Conservation (phyloP, 92 coral and sea anemone genomes). For the Epizoanthus rinbou region DNA sequence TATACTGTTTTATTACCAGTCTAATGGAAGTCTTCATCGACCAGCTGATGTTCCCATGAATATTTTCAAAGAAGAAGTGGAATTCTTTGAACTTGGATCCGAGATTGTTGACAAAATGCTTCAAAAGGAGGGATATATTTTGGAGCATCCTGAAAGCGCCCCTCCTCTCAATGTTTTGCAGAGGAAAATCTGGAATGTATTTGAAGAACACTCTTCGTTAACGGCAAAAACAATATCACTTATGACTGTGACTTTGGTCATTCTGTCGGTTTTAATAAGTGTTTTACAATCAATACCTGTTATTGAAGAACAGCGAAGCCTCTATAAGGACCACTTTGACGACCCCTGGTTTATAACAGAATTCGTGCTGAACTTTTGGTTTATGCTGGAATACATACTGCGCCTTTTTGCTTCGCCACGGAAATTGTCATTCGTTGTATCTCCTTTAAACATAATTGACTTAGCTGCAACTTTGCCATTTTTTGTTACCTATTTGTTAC, state of each 20-base stretch:
- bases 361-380: constrained; percentile 26
- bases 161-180: constrained; percentile 39
- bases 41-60: constrained; percentile 51
- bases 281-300: constrained; percentile 27
- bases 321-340: constrained; percentile 1
- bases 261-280: constrained; percentile 37
- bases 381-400: constrained; percentile 49
- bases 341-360: constrained; percentile 46
- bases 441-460: constrained; percentile 57
- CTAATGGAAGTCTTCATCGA: constrained; percentile 51
- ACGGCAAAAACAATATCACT: constrained; percentile 30
- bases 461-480: constrained; percentile 50
- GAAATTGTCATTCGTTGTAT: constrained; percentile 40
- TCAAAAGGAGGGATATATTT: constrained; percentile 47
- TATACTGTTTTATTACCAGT: constrained; percentile 56
- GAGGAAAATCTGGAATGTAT: constrained; percentile 36
- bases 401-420: constrained; percentile 48
- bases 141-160: constrained; percentile 15
- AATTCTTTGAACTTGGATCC: constrained; percentile 57
- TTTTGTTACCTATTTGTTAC: background rate
- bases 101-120: constrained; percentile 48
- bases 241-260: constrained; percentile 37
- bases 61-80: constrained; percentile 48
- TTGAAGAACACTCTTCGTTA: constrained; percentile 47
- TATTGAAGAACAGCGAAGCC: background rate